phyloP scores from a whole-genome alignment of 2,888 invertebrate species.

The Rhyacophila evoluta region DNA sequence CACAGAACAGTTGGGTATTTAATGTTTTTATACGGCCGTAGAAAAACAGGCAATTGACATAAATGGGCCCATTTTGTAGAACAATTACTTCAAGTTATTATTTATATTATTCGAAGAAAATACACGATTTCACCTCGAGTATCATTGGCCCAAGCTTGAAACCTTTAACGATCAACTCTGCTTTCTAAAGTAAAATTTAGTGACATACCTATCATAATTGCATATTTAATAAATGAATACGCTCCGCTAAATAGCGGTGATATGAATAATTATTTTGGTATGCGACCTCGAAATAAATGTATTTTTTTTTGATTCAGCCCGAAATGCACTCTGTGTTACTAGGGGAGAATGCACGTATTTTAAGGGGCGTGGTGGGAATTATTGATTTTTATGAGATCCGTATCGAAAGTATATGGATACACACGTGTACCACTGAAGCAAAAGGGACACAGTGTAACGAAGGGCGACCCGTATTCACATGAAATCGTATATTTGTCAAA shows the following conservation, averaged over 20 bases:
- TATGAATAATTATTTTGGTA: not conserved
- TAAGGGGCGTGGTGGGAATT: not conserved
- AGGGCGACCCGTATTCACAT: not conserved
- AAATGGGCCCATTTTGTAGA: not conserved
- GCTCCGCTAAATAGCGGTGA: too few species aligned
- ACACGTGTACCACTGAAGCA: not conserved
- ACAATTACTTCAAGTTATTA: not conserved
- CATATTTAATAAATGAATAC: too few species aligned
- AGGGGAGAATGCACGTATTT: slow-evolving; percentile 6
- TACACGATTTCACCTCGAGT: too few species aligned
- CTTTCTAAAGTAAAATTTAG: too few species aligned
- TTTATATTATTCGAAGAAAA: not conserved
- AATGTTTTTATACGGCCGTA: not conserved
- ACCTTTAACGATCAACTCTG: too few species aligned
- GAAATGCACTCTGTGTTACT: not conserved
- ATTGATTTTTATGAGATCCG: slow-evolving; percentile 8
- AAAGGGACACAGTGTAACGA: not conserved
- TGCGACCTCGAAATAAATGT: not conserved
- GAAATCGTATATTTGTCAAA: not conserved
- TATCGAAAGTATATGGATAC: not conserved
- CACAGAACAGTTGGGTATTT: not conserved
- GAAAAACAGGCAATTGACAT: not conserved
- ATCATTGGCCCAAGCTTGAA: too few species aligned
- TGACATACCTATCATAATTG: too few species aligned
- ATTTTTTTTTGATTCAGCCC: not conserved